Evolutionary conservation across 2,888 invertebrate species (phyloP).

Genomic region (Dasysyrphus tricinctus): DNA sequence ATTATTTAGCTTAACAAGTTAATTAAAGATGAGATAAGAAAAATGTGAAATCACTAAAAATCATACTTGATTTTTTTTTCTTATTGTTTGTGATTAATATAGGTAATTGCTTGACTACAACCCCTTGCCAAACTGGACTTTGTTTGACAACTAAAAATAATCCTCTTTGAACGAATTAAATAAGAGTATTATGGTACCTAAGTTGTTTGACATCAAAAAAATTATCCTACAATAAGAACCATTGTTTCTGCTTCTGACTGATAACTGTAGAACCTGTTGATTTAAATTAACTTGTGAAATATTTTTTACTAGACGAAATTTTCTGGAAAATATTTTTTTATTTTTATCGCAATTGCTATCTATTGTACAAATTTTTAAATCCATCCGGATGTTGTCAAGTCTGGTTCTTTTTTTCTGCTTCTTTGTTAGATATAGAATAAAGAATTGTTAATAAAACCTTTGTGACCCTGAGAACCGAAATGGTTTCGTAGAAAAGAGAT

Average conservation of each 20-base stretch:
- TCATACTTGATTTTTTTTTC: too few relatives aligned
- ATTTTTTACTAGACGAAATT: neutral
- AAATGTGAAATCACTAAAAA: conserved; percentile 21
- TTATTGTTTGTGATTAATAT: conserved; percentile 25
- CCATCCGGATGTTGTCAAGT: neutral
- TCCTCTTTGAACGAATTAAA: neutral
- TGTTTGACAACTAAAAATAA: neutral
- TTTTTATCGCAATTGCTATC: neutral
- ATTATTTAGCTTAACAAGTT: neutral
- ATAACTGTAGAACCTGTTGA: neutral
- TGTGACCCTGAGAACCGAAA: neutral
- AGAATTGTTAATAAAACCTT: conserved; percentile 2
- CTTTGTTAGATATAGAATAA: neutral
- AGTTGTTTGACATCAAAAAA: neutral
- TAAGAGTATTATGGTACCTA: neutral
- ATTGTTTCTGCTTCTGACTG: neutral
- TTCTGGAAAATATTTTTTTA: neutral
- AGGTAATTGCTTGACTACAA: conserved; percentile 48
- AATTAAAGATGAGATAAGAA: conserved; percentile 20
- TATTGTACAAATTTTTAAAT: neutral
- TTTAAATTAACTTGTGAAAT: neutral
- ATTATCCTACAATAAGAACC: neutral
- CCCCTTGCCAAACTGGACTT: conserved; percentile 41
- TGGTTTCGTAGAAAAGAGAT: conserved; percentile 2
- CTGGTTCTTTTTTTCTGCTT: neutral